A percentile compares a stretch with the other conserved stretches of the same genome.
phyloP scores from a whole-genome alignment of 2,113 vertebrate species.

The Origma solitaria region DNA sequence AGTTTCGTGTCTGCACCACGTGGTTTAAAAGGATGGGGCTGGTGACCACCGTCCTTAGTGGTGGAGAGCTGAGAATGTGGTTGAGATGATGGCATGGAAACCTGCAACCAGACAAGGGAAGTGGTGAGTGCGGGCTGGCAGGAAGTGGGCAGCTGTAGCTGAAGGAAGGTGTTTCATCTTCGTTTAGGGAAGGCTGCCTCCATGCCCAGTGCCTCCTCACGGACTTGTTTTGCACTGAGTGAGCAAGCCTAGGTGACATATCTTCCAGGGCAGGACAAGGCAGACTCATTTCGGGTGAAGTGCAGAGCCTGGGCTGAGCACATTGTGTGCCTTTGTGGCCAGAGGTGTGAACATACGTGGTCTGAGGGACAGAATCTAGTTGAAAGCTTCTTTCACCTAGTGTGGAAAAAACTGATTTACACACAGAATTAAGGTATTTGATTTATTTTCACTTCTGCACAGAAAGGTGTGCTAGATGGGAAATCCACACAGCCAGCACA shows the following conservation, averaged over 20 bases:
- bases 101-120: not conserved
- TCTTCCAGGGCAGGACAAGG: not conserved
- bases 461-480: not conserved
- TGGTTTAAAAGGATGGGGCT: not conserved
- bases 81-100: not conserved
- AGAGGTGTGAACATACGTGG: not conserved
- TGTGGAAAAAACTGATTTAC: not conserved
- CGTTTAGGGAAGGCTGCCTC: not conserved
- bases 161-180: not conserved
- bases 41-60: not conserved
- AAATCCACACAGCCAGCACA: not conserved
- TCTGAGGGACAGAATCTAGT: not conserved
- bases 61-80: not conserved
- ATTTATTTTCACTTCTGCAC: not conserved
- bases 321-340: no score
- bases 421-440: not conserved
- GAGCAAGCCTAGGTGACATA: not conserved
- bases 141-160: not conserved
- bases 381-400: not conserved
- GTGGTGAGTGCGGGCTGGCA: not conserved
- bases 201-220: not conserved
- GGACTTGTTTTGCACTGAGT: not conserved
- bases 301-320: not conserved
- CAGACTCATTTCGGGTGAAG: not conserved
- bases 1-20: rapidly evolving